Percentiles rank a stretch among this genome's conserved stretches.
These are phyloP conservation scores for Drosophila ambigua DNA, from an alignment of 1,140 invertebrate genomes.

Conservation along the genomic window DNA sequence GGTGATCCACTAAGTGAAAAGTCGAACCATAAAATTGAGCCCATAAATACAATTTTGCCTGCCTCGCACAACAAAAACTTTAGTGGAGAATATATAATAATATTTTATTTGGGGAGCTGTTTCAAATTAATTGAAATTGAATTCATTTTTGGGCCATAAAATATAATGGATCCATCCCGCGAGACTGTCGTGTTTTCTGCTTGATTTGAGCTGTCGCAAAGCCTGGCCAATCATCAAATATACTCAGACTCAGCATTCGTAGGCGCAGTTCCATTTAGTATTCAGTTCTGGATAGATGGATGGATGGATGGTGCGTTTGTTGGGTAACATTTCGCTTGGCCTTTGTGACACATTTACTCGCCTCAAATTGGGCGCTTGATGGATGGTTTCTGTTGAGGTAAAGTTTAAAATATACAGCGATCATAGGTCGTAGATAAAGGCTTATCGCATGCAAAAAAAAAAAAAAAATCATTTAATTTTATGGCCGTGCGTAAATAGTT, in stretches of 20 bases:
- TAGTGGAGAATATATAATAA: conserved; percentile 13
- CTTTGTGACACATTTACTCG: conserved; percentile 57
- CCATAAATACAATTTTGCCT: not conserved
- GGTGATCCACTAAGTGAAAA: conserved; percentile 32
- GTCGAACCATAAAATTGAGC: conserved; percentile 21
- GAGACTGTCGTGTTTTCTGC: conserved; percentile 22
- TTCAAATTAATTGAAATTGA: conserved; percentile 33
- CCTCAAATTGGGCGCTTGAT: conserved; percentile 41
- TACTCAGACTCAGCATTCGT: too few relatives aligned
- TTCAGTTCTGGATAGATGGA: conserved; percentile 7
- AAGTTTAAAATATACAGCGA: conserved; percentile 55
- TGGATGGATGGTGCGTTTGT: conserved; percentile 8
- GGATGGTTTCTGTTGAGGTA: conserved; percentile 32
- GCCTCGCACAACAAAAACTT: too few relatives aligned
- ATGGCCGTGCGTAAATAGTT: conserved; percentile 66
- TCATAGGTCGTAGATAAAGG: conserved; percentile 61
- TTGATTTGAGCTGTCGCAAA: conserved; percentile 23
- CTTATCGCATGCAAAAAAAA: conserved; percentile 57
- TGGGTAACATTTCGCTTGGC: conserved; percentile 44
- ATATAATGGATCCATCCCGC: conserved; percentile 1
- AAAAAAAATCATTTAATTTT: conserved; percentile 28
- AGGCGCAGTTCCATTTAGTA: too few relatives aligned
- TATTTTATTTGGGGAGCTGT: not conserved
- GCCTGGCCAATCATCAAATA: conserved; percentile 34
- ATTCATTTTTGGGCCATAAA: conserved; percentile 40